A percentile compares a stretch with the other conserved stretches of the same genome.
phyloP scores from a whole-genome alignment of 2,113 vertebrate genomes.

The Onychostruthus taczanowskii region DNA sequence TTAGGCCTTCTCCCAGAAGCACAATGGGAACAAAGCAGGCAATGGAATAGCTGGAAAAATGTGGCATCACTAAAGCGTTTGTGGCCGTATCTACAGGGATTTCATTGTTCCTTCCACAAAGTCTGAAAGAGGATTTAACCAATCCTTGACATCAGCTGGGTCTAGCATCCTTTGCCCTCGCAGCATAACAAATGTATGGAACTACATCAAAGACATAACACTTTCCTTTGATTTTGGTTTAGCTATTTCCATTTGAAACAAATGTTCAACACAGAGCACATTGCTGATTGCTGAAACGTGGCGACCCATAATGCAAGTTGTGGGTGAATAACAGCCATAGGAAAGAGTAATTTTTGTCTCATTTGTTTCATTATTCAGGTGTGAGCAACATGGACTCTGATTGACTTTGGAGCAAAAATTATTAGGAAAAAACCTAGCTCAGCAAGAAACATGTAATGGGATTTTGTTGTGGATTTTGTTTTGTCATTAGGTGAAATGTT shows the following conservation, averaged over 20 bases:
- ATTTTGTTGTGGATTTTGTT: conserved; percentile 16
- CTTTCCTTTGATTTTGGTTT: conserved; percentile 27
- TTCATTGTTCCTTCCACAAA: conserved; percentile 12
- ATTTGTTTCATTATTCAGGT: background rate
- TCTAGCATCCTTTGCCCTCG: background rate
- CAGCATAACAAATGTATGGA: conserved; percentile 19
- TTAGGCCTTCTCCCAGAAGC: background rate
- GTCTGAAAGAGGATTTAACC: conserved; percentile 36
- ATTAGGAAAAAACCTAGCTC: background rate
- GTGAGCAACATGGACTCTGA: background rate
- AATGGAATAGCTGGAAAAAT: background rate
- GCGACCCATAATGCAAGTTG: background rate
- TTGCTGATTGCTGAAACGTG: background rate
- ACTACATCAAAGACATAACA: conserved; percentile 4
- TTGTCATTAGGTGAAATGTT: background rate
- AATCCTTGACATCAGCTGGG: background rate
- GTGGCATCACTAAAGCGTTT: background rate
- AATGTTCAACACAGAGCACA: background rate
- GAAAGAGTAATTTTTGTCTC: background rate
- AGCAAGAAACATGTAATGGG: background rate
- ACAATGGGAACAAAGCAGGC: background rate
- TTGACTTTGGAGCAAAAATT: background rate
- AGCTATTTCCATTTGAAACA: background rate
- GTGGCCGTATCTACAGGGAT: background rate
- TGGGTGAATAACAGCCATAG: background rate